These are phyloP conservation scores for Volucella inflata DNA, from an alignment of 2,888 invertebrate genomes.

Conservation along the genomic window DNA sequence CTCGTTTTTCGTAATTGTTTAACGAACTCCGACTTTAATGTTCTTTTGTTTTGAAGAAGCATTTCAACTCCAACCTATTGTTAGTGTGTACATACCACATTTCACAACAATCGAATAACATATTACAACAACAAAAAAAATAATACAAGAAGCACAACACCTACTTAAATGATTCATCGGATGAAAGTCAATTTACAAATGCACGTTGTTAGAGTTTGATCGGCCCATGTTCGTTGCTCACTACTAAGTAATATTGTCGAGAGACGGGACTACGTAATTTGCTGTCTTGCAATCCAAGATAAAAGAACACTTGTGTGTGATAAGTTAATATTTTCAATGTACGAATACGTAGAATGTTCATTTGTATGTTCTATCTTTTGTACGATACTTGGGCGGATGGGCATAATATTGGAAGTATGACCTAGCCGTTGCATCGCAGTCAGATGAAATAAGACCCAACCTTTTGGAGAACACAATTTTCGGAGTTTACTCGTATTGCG, in stretches of 20 bases:
- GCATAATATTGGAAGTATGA: slow-evolving; percentile 11
- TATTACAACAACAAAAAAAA: slow-evolving; percentile 5
- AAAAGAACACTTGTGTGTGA: slow-evolving; percentile 49
- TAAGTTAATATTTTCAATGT: slow-evolving; percentile 41
- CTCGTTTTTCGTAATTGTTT: neutral
- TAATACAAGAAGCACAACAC: neutral
- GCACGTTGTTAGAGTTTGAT: neutral
- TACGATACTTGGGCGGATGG: slow-evolving; percentile 10
- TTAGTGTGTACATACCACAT: neutral
- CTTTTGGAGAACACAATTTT: neutral
- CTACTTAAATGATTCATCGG: slow-evolving; percentile 43
- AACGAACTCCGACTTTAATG: slow-evolving; percentile 13
- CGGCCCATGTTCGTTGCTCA: slow-evolving; percentile 11
- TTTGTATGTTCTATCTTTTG: too few relatives aligned
- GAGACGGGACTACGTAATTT: slow-evolving; percentile 35
- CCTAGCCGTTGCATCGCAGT: slow-evolving; percentile 1
- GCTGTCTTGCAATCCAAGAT: slow-evolving; percentile 32
- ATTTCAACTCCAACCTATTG: too few relatives aligned
- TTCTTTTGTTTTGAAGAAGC: slow-evolving; percentile 10
- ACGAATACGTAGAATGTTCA: too few relatives aligned
- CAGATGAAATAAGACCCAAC: neutral
- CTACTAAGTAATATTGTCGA: too few relatives aligned
- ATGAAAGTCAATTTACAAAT: slow-evolving; percentile 33
- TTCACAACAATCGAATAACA: slow-evolving; percentile 14
- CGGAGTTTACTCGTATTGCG: neutral